Percentiles rank a stretch among this genome's conserved stretches.
Conservation (phyloP, 2,113 vertebrate species). For the Amphiprion percula region DNA sequence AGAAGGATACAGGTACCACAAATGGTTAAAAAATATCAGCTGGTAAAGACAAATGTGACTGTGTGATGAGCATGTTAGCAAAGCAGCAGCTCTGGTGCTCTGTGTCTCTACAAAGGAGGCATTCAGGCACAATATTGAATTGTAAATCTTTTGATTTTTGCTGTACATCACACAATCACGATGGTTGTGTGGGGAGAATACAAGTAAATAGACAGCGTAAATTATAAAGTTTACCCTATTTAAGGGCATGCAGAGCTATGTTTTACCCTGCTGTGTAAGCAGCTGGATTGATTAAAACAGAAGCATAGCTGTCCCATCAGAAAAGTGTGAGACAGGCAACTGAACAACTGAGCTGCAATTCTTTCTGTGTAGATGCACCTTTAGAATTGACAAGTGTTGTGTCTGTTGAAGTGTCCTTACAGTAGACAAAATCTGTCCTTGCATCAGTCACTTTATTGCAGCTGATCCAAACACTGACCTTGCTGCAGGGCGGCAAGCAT, state of each 20-base stretch:
- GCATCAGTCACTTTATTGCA: neutral
- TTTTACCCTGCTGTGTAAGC: too few relatives aligned
- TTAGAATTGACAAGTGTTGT: neutral
- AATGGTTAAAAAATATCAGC: neutral
- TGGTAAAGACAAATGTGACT: neutral
- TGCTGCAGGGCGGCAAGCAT: neutral
- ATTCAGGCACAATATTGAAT: too few relatives aligned
- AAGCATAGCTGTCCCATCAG: neutral
- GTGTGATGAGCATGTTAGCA: too few relatives aligned
- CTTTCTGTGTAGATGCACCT: neutral
- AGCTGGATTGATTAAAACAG: neutral
- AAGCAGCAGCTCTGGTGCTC: too few relatives aligned
- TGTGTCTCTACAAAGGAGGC: too few relatives aligned
- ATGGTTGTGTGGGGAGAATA: too few relatives aligned
- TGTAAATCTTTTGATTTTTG: too few relatives aligned
- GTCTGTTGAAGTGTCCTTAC: neutral
- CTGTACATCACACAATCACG: too few relatives aligned
- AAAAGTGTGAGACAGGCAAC: neutral
- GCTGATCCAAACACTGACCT: neutral
- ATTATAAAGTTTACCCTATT: neutral
- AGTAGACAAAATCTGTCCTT: neutral
- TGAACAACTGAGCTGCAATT: neutral
- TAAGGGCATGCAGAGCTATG: neutral
- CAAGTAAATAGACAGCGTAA: too few relatives aligned
- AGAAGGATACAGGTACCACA: slow-evolving; percentile 87